Conservation (phyloP, 2,113 vertebrate species). For the Passer domesticus region DNA sequence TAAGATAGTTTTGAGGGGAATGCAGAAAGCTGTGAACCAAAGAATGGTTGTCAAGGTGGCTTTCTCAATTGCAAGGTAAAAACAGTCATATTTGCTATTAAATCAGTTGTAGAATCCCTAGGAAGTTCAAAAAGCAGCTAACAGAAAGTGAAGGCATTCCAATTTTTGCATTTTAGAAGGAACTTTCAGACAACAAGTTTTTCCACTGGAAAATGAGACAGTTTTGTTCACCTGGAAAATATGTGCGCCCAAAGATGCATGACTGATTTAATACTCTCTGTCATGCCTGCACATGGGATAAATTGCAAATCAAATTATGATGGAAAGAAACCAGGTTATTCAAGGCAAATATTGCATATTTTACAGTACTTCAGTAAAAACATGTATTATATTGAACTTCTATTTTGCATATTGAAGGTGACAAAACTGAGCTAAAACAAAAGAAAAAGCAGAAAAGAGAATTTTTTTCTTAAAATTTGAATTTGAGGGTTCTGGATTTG, state of each 20-base stretch:
- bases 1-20: not conserved
- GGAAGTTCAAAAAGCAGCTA: not conserved
- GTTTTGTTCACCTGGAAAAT: conserved; percentile 5
- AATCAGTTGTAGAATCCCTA: not conserved
- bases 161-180: not conserved
- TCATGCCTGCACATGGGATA: not conserved
- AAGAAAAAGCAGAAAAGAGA: not conserved
- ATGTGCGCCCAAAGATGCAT: not conserved
- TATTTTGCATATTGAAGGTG: not conserved
- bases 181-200: accelerated
- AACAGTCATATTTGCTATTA: not conserved
- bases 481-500: not conserved
- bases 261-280: not conserved
- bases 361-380: not conserved
- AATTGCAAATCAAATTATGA: not conserved
- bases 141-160: not conserved
- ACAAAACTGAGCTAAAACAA: not conserved
- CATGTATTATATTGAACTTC: not conserved
- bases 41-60: not conserved
- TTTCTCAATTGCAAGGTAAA: not conserved
- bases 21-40: not conserved
- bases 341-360: not conserved
- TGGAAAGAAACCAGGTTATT: not conserved
- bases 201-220: not conserved
- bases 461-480: not conserved